Evolutionary conservation across 2,888 invertebrate species (phyloP).

Genomic region (Macrosiphum euphorbiae): DNA sequence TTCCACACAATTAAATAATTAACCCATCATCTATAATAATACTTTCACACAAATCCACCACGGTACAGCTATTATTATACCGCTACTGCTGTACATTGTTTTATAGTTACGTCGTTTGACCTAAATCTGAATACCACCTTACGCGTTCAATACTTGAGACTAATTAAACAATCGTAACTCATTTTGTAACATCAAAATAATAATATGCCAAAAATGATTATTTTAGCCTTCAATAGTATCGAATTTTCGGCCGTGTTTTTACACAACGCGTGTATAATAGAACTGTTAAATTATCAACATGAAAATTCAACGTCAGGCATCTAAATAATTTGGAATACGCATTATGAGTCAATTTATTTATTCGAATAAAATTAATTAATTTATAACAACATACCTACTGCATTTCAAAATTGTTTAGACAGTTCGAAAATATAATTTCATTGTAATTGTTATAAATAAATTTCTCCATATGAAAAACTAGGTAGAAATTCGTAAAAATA

Average conservation of each 20-base stretch:
- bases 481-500: background rate
- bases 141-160: background rate
- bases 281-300: background rate
- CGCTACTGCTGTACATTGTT: conserved; percentile 5
- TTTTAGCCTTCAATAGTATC: conserved; percentile 14
- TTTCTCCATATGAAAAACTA: background rate
- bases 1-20: conserved; percentile 12
- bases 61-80: background rate
- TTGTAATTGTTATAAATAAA: background rate
- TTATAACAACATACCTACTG: background rate
- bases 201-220: conserved; percentile 30
- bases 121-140: conserved; percentile 7
- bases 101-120: conserved; percentile 29
- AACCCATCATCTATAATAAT: background rate
- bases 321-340: background rate
- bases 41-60: conserved; percentile 19
- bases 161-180: conserved; percentile 31
- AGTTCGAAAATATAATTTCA: background rate
- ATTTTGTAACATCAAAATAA: conserved; percentile 10
- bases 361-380: background rate
- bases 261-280: background rate
- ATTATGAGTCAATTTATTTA: background rate
- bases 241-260: background rate
- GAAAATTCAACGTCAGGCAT: background rate
- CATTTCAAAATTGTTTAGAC: background rate